These are phyloP conservation scores for Porites lobata DNA, from an alignment of 92 coral and sea anemone species.

Conservation along the genomic window DNA sequence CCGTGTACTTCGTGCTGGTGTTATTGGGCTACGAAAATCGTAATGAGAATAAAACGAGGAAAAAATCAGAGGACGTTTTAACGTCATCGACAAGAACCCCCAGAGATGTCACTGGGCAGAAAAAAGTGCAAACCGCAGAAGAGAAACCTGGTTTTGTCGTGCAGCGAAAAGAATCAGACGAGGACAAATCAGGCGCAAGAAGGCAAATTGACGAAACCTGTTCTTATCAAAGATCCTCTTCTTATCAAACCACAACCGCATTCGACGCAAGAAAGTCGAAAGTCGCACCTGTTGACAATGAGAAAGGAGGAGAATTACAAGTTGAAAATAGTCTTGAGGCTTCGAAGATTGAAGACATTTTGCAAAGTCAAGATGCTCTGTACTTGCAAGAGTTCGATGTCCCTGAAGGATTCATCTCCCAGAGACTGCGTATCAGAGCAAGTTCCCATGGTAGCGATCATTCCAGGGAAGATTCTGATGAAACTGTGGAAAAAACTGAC, in stretches of 20 bases:
- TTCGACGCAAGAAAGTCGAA: constrained; percentile 1
- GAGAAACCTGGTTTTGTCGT: not conserved
- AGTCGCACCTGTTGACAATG: constrained; percentile 30
- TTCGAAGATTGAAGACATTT: not conserved
- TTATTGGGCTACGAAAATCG: constrained; percentile 28
- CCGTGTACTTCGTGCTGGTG: constrained; percentile 52
- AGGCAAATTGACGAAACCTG: constrained; percentile 7
- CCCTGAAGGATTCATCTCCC: not conserved
- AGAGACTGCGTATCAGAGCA: not conserved
- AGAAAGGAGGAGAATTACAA: not conserved
- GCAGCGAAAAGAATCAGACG: not conserved
- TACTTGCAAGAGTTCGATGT: constrained; percentile 23
- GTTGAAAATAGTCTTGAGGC: constrained; percentile 8
- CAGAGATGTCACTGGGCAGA: not conserved
- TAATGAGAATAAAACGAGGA: constrained; percentile 21
- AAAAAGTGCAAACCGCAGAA: not conserved
- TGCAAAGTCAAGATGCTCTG: constrained; percentile 30
- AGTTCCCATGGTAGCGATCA: constrained; percentile 14
- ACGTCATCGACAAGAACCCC: constrained; percentile 2
- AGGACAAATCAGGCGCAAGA: constrained; percentile 19
- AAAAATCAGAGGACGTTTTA: constrained; percentile 18
- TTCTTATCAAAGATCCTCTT: not conserved
- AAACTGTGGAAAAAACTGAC: not conserved
- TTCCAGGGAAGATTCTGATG: not conserved
- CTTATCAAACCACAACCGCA: not conserved